Base-by-base conservation (phyloP, 1,140 invertebrate genomes). In the Agrypnia vestita region DNA sequence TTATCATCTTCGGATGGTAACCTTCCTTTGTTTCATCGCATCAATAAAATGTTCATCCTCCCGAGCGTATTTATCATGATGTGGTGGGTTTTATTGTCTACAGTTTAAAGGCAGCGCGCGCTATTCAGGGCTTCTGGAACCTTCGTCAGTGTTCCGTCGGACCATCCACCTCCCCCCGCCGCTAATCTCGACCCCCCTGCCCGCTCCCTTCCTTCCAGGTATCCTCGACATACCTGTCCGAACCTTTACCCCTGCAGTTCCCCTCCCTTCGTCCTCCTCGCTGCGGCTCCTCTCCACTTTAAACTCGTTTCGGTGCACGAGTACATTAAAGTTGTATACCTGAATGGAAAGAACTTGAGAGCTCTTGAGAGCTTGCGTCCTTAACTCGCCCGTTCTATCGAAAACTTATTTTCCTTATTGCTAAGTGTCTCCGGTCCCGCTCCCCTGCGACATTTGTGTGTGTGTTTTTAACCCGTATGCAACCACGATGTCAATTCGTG, bases 151-250 rank as follows among this genome's bases (percentile, higher is more conserved):
- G n/a, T 51, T 10, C 17, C 9, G 12, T 25, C 12, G 19, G 53
- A 17, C n/a, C 62, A 13, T 0, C 0, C 8, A 1, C 17, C 17
- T 21, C 19, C 19, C 44, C 25, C 17, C 17, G 11, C 8, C 44
- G 10, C 59, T 62, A 12, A 62, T 43, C 35, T n/a, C 19, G n/a
- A 12, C 0, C 17, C 9, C 47, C 47, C 47, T 21, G 12, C 47
- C 47, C 67, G 1, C 10, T 35, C 11, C 59, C 25, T 13, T 19
- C 47, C 67, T 49, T 71, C 25, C 46, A 71, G 67, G 44, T 71
- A 71, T 71, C 17, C n/a, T 11, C 17, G 9, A 51, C 67, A 19
- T 71, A 71, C 67, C 67, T 71, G 67, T 51, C 47, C 17, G 19
- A 6, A 51, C 67, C 46, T 62, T 21, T 21, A 71, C 47, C 19